Base-by-base conservation (phyloP, 1,140 invertebrate species). In the Diprion similis region DNA sequence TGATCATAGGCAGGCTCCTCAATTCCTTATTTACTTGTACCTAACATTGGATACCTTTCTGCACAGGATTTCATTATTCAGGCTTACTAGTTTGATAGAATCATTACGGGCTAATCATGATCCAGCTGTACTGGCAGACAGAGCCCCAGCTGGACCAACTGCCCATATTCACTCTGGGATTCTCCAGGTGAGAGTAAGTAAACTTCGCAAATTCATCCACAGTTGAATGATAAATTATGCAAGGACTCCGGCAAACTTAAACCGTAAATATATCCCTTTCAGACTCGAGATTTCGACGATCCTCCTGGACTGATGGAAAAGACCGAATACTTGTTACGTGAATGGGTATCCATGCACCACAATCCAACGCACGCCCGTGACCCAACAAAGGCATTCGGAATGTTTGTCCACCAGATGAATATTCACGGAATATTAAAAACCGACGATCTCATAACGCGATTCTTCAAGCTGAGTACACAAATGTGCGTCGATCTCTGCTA, bases 401-500 rank as follows among this genome's bases (percentile, higher is more conserved):
- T 95, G 69, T 98, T 99, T 87, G 96, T 99, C 0, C 95, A 97
- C 81, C 92, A 98, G 85, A 98, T 99, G 97, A 98, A 98, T 81
- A 91, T 95, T 73, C 96, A 98, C 78, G 98, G 98, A 4, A 97
- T 99, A 68, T 87, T 99, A 13, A 99, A 99, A 85, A 98, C 97
- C 0, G 99, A 99, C 81, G 98, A 99, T 84, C 90, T 98, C 74
- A 98, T 99, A 71, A 98, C 97, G 0, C 88, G 98, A 75, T 99
- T 99, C 89, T 99, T 99, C 90, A 93, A 98, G 45, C 92, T 99
- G 18, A 98, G 96, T 69, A 98, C 97, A 0, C 97, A 99, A 84
- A 95, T 99, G 90, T 99, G 98, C 85, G 95, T 99, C 0, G 97
- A 99, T 82, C 91, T 98, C 67, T 97, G 97, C 69, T 98, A 99